Evolutionary conservation across 2,888 invertebrate genomes (phyloP), one percentile per base, ranked within the genome.

Genomic region (Heliothis peltigera): DNA sequence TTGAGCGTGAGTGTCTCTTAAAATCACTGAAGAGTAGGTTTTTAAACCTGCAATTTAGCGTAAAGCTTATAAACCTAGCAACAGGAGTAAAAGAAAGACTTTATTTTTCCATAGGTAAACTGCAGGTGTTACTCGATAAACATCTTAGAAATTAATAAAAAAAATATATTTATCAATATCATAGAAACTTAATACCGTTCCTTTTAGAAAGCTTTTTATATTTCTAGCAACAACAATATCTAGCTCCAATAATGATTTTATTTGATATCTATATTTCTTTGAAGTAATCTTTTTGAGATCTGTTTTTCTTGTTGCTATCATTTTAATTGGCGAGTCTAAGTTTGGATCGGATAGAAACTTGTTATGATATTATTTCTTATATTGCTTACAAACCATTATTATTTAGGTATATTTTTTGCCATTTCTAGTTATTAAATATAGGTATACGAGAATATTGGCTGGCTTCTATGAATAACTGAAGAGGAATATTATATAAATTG

Each of bases 271-370:
- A 10, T 46, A 21, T 47, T 58, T 67, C 44, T 55, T 46, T 21
- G 58, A 46, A 68, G 35, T 53, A 22, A 8, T 15, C 48, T 69
- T 73, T 70, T 43, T 56, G 19, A 32, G 21, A 44, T 42, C 22
- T 56, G 19, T 68, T 60, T 53, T 60, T 49, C 25, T 25, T 3
- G 3, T 19, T 46, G 56, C 22, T 44, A 18, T 15, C 7, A n/a
- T 68, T 60, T 61, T 60, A 60, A 71, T 61, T 75, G 44, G 44
- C 42, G 18, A 49, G 53, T 57, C 56, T 46, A 15, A 18, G 47
- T 57, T 32, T 7, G 3, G 21, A 51, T 17, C 25, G 21, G 4
- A 19, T 42, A 46, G 15, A 49, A 39, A 22, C n/a, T 52, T 22
- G 4, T n/a, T 18, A 10, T 19, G 28, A 18, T 56, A 48, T 39